Conservation (phyloP, 2,797 vertebrate genomes). For the Phoxinus dragarum region DNA sequence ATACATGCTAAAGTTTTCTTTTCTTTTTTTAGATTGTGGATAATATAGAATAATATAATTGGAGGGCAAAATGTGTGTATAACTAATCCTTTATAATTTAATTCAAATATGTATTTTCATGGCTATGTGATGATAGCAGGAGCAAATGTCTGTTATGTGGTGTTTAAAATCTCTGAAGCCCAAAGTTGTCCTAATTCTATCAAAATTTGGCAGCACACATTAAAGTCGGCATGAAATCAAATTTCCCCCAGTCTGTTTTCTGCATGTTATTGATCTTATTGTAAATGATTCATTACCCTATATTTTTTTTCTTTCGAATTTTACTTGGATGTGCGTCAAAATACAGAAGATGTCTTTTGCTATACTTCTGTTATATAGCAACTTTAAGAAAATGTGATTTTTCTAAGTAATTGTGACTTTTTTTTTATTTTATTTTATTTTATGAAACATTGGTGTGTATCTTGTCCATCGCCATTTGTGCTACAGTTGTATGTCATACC, state of each 20-base stretch:
- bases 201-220: constrained; percentile 29
- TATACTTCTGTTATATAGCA: background rate
- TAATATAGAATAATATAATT: background rate
- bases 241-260: background rate
- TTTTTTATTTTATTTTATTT: background rate
- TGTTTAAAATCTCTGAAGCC: constrained; percentile 52
- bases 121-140: constrained; percentile 11
- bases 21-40: background rate
- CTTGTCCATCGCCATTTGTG: background rate
- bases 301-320: background rate
- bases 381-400: background rate
- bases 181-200: constrained; percentile 53
- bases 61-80: background rate
- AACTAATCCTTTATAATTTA: constrained; percentile 18
- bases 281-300: background rate
- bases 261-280: background rate
- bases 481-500: background rate
- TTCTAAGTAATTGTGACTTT: background rate
- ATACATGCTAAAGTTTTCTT: background rate
- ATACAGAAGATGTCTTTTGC: background rate
- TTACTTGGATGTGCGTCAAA: background rate
- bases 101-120: constrained; percentile 35
- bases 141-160: constrained; percentile 23
- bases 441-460: background rate
- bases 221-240: constrained; percentile 16